Conservation (phyloP, 2,888 invertebrate genomes). For the Mesorhabditis sp. region DNA sequence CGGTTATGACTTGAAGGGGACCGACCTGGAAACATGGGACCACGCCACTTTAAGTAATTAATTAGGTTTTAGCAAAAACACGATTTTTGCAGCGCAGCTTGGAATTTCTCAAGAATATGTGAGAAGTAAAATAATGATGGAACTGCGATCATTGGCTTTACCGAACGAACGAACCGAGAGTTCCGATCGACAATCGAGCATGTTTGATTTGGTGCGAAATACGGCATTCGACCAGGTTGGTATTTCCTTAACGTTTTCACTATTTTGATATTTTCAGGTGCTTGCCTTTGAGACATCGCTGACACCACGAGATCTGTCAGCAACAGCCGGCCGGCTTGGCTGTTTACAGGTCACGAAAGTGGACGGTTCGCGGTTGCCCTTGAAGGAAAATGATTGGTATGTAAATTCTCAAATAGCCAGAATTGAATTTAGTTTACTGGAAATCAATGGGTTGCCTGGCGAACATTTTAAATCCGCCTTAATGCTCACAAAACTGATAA, state of each 20-base stretch:
- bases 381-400: conserved; percentile 39
- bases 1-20: conserved; percentile 42
- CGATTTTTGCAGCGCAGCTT: conserved; percentile 23
- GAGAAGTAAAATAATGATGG: conserved; percentile 13
- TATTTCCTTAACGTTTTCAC: background rate
- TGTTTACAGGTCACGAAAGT: conserved; percentile 42
- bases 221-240: conserved; percentile 36
- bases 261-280: conserved; percentile 19
- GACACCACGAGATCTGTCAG: conserved; percentile 37
- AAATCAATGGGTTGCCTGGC: conserved; percentile 35
- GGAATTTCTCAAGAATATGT: conserved; percentile 10
- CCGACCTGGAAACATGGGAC: conserved; percentile 38
- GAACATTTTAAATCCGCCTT: conserved; percentile 40
- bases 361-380: conserved; percentile 35
- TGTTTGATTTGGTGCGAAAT: conserved; percentile 35
- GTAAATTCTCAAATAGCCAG: background rate
- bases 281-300: conserved; percentile 38
- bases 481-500: conserved; percentile 40
- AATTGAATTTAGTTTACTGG: conserved; percentile 29
- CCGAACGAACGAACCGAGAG: conserved; percentile 1
- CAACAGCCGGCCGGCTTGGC: conserved; percentile 29
- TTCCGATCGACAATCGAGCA: conserved; percentile 19
- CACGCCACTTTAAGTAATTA: conserved; percentile 23
- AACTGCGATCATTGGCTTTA: conserved; percentile 20
- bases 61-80: background rate